A percentile compares a stretch with the other conserved stretches of the same genome.
phyloP scores from a whole-genome alignment of 2,113 vertebrate genomes.

The Tinamus guttatus region DNA sequence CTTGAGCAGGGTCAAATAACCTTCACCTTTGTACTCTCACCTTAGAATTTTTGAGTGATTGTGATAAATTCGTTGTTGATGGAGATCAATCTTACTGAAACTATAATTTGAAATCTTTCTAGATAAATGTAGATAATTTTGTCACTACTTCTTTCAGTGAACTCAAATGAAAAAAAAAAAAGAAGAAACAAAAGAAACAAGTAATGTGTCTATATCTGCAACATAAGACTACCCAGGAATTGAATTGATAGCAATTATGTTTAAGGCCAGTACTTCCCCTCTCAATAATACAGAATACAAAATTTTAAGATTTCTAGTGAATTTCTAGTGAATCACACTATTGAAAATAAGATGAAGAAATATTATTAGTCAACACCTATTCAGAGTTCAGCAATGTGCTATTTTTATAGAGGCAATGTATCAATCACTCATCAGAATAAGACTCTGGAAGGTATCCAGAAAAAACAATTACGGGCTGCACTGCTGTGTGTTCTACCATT shows the following conservation, averaged over 20 bases:
- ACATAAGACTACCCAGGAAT: neutral
- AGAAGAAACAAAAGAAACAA: too few relatives aligned
- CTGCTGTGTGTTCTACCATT: neutral
- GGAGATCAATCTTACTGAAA: neutral
- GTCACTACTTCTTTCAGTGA: neutral
- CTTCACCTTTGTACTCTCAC: conserved; percentile 26
- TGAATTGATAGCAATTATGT: neutral
- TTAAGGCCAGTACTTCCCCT: neutral
- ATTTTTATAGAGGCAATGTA: neutral
- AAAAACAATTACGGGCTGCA: neutral
- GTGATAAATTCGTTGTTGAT: conserved; percentile 49
- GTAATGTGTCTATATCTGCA: neutral
- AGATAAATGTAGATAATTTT: neutral
- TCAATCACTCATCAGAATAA: neutral
- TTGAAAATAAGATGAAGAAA: neutral
- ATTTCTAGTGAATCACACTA: neutral
- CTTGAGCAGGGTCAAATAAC: conserved; percentile 47
- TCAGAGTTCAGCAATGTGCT: neutral
- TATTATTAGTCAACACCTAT: neutral
- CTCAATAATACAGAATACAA: neutral
- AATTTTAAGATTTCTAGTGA: neutral
- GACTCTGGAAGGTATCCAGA: neutral
- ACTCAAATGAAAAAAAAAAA: neutral
- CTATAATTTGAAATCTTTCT: neutral
- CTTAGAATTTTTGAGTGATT: conserved; percentile 1